A percentile compares a stretch with the other conserved stretches of the same genome.
phyloP scores from a whole-genome alignment of 2,797 vertebrate genomes.

The Leuciscus waleckii region DNA sequence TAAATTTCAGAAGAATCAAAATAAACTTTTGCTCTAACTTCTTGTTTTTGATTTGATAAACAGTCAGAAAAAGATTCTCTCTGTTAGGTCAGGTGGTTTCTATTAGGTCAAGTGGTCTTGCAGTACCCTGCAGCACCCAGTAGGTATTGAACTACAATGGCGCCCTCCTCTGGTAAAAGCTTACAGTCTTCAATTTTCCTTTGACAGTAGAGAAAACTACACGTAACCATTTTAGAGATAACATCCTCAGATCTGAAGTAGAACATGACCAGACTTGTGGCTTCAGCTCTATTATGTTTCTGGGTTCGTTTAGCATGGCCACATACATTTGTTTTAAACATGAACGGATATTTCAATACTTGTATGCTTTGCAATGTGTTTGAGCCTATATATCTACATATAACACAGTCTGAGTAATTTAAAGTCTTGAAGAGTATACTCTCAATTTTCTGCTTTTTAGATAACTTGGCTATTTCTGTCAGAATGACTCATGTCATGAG shows the following conservation, averaged over 20 bases:
- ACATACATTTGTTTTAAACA: background rate
- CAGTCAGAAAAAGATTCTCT: background rate
- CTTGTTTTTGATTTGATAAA: background rate
- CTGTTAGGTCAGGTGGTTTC: background rate
- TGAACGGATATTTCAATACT: background rate
- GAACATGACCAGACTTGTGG: background rate
- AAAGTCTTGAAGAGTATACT: background rate
- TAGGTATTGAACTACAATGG: slow-evolving; percentile 16
- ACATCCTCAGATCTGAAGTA: background rate
- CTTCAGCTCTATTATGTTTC: background rate
- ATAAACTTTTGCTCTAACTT: background rate
- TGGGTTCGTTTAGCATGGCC: background rate
- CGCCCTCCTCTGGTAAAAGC: slow-evolving; percentile 54
- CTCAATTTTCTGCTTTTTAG: background rate
- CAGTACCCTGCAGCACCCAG: background rate
- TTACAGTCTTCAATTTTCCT: background rate
- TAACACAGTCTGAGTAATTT: background rate
- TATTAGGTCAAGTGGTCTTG: background rate
- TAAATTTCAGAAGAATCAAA: background rate
- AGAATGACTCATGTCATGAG: background rate
- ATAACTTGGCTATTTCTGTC: background rate
- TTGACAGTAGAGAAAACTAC: background rate
- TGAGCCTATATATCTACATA: background rate
- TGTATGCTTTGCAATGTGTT: background rate
- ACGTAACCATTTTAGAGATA: background rate